Conservation (phyloP, 2,113 vertebrate genomes). For the Percina caprodes region DNA sequence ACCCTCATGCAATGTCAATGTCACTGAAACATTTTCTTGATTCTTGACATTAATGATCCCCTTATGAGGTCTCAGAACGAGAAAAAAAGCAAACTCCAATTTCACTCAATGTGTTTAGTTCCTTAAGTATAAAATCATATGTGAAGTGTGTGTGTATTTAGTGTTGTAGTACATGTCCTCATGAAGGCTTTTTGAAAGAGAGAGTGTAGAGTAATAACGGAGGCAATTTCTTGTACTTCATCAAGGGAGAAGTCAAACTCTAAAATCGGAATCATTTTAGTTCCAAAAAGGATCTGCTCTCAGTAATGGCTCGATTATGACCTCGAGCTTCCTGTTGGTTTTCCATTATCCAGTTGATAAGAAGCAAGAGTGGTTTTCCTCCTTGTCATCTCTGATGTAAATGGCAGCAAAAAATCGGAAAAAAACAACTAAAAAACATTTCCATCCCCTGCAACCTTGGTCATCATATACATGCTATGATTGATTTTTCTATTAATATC, state of each 20-base stretch:
- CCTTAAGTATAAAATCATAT: neutral
- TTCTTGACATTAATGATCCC: constrained; percentile 5
- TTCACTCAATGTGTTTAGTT: neutral
- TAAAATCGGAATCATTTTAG: neutral
- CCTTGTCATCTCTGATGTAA: constrained; percentile 6
- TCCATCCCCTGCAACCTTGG: constrained; percentile 7
- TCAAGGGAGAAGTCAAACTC: neutral
- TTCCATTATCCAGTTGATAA: constrained; percentile 40
- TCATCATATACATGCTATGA: neutral
- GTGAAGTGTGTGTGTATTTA: neutral
- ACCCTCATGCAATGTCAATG: constrained; percentile 15
- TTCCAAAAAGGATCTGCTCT: constrained; percentile 13
- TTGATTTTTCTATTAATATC: neutral
- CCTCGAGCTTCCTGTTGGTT: constrained; percentile 10
- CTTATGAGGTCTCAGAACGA: neutral
- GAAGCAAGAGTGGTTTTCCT: constrained; percentile 8
- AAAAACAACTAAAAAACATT: constrained; percentile 3
- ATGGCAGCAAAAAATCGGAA: neutral
- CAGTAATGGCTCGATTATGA: constrained; percentile 34
- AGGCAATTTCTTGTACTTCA: neutral
- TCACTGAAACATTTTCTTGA: constrained; percentile 18
- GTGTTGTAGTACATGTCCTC: neutral
- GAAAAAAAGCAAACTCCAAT: neutral
- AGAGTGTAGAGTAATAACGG: neutral
- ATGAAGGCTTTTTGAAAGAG: neutral